Evolutionary conservation across 2,113 vertebrate species (phyloP).

Genomic region (Podilymbus podiceps): DNA sequence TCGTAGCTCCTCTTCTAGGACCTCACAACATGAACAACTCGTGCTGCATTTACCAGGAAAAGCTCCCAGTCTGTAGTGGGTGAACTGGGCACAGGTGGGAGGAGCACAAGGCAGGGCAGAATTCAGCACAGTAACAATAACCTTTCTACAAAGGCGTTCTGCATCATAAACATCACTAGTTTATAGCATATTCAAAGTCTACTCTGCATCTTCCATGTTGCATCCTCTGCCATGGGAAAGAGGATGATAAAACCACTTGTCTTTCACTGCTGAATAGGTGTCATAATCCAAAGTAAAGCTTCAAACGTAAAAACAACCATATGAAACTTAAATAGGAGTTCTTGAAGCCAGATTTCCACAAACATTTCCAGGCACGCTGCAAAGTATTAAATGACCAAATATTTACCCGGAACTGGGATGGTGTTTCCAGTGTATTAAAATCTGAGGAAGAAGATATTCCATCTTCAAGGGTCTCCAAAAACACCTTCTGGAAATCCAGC

Average conservation of each 20-base stretch:
- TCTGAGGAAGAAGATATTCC: constrained; percentile 89
- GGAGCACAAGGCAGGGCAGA: neutral
- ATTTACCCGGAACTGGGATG: constrained; percentile 90
- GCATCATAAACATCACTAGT: neutral
- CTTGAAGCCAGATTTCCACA: neutral
- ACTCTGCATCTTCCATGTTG: neutral
- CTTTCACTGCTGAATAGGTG: neutral
- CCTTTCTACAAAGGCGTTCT: neutral
- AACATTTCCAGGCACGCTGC: neutral
- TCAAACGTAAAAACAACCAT: neutral
- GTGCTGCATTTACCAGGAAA: neutral
- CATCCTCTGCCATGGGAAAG: neutral
- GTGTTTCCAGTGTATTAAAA: constrained; percentile 88
- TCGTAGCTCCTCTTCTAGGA: neutral
- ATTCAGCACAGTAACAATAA: neutral
- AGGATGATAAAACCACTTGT: neutral
- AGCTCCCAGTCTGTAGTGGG: neutral
- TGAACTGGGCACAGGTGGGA: neutral
- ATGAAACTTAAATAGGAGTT: neutral
- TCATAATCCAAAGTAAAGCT: neutral
- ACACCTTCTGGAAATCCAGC: constrained; percentile 96
- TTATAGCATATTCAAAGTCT: neutral
- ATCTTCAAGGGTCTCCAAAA: constrained; percentile 94
- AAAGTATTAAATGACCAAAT: neutral
- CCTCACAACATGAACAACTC: neutral